A percentile compares a stretch with the other conserved stretches of the same genome.
Conservation (phyloP, 2,888 invertebrate genomes). For the Xylocampa areola region DNA sequence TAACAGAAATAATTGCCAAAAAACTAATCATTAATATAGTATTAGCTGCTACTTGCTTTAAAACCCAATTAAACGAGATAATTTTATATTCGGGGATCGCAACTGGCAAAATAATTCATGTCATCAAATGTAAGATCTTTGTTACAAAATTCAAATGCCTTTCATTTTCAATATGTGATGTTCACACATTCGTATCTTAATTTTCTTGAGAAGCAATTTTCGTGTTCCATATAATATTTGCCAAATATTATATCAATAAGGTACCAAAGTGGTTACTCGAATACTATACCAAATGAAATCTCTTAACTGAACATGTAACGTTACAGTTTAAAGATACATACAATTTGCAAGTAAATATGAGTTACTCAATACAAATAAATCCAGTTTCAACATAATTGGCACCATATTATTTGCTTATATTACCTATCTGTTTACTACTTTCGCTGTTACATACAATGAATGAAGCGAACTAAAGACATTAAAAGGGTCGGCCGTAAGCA, state of each 20-base stretch:
- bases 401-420: constrained; percentile 47
- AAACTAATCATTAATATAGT: constrained; percentile 16
- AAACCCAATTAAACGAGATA: constrained; percentile 38
- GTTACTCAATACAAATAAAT: constrained; percentile 28
- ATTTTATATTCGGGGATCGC: constrained; percentile 55
- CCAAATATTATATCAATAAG: constrained; percentile 51
- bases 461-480: constrained; percentile 80
- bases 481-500: constrained; percentile 79
- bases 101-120: constrained; percentile 61
- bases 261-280: constrained; percentile 37
- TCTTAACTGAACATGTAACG: constrained; percentile 21
- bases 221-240: constrained; percentile 53
- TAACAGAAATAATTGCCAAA: not conserved
- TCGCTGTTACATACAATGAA: constrained; percentile 68
- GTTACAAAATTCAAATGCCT: constrained; percentile 55
- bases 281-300: constrained; percentile 36
- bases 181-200: constrained; percentile 60
- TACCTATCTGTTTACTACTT: constrained; percentile 59
- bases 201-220: constrained; percentile 60
- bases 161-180: constrained; percentile 52
- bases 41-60: no score
- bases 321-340: no score
- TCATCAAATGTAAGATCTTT: constrained; percentile 57
- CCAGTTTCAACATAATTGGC: constrained; percentile 38
- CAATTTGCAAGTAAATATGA: not conserved